Evolutionary conservation across 2,888 invertebrate genomes (phyloP).

Genomic region (Tolmerus cingulatus): DNA sequence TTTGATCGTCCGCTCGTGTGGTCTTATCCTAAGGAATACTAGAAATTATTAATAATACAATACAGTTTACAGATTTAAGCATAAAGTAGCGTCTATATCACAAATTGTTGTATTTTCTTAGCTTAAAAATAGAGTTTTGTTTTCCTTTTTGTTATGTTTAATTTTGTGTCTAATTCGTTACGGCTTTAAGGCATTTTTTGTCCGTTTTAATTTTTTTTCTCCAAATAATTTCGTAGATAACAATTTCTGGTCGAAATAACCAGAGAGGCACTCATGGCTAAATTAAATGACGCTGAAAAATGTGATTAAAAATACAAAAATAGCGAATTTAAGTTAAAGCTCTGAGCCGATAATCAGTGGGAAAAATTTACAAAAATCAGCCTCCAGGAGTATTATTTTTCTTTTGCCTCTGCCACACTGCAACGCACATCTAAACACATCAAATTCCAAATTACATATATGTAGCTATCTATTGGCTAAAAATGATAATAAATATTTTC

Average conservation of each 20-base stretch:
- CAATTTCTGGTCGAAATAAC: neutral
- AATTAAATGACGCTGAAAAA: neutral
- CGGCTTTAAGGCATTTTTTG: neutral
- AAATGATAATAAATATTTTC: neutral
- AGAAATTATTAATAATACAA: slow-evolving; percentile 18
- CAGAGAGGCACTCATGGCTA: neutral
- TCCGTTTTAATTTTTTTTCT: neutral
- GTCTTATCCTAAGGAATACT: neutral
- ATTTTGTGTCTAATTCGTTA: neutral
- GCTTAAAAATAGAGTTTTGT: neutral
- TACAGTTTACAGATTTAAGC: slow-evolving; percentile 5
- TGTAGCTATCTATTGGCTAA: slow-evolving; percentile 24
- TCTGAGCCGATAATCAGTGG: neutral
- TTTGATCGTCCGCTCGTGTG: neutral
- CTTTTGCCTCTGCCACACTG: neutral
- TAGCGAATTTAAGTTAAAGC: neutral
- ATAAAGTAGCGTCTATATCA: slow-evolving; percentile 37
- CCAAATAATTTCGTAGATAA: neutral
- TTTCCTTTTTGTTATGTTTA: neutral
- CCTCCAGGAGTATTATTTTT: neutral
- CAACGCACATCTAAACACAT: neutral
- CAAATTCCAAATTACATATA: slow-evolving; percentile 8
- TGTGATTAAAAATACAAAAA: neutral
- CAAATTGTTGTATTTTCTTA: slow-evolving; percentile 25
- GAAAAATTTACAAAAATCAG: neutral